phyloP scores from a whole-genome alignment of 2,888 invertebrate genomes.

The Geophilus truncorum region DNA sequence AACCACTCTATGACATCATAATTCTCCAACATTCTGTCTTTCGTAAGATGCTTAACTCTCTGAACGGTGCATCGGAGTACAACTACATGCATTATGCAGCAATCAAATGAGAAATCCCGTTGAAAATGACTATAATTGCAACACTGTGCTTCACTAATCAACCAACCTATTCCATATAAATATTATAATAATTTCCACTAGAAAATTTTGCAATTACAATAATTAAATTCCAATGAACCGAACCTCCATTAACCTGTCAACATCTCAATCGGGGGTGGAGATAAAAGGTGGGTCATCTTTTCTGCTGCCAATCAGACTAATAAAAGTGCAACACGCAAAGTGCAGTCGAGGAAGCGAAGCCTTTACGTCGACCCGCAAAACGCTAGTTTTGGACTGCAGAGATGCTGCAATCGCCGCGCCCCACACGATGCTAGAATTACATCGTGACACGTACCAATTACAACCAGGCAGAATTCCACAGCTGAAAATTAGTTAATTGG shows the following conservation, averaged over 20 bases:
- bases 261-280: conserved; percentile 16
- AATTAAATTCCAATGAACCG: background rate
- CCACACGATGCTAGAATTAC: background rate
- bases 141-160: background rate
- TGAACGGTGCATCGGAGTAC: no score
- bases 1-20: no score
- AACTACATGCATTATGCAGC: no score
- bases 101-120: no score
- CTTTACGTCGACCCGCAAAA: background rate
- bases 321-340: background rate
- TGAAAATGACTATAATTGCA: no score
- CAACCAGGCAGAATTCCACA: background rate
- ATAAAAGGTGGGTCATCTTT: conserved; percentile 16
- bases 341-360: background rate
- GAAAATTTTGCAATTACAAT: background rate
- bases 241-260: background rate
- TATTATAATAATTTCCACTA: background rate
- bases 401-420: background rate
- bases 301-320: background rate
- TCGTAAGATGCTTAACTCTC: no score
- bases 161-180: background rate
- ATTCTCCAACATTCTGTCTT: no score
- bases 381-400: background rate
- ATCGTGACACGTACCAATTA: background rate
- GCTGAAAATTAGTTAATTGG: background rate